Conservation (phyloP, 1,140 invertebrate genomes). For the Scylla paramamosain region DNA sequence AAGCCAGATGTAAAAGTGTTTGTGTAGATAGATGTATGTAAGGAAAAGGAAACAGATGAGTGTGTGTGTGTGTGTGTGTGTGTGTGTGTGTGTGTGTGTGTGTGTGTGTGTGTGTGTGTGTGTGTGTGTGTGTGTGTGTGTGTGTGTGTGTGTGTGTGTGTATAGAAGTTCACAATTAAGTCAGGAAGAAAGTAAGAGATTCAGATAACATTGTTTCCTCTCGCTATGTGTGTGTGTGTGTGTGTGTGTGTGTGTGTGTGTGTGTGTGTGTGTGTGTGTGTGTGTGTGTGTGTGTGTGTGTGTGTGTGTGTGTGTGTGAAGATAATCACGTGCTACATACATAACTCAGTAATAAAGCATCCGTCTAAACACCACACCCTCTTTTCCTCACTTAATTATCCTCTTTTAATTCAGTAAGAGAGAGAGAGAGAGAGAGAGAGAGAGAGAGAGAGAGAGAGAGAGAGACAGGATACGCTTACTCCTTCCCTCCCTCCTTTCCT, state of each 20-base stretch:
- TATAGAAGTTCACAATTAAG: too few species aligned
- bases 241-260: background rate
- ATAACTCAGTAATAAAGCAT: background rate
- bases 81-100: conserved; percentile 21
- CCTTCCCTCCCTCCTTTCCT: background rate
- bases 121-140: background rate
- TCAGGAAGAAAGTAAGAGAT: too few species aligned
- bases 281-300: conserved; percentile 26
- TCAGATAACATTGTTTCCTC: too few species aligned
- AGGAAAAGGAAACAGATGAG: background rate
- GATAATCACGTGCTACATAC: background rate
- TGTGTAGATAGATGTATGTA: background rate
- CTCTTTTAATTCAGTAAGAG: too few species aligned
- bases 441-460: too few species aligned
- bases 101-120: background rate
- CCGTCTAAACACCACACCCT: background rate
- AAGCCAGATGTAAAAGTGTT: background rate
- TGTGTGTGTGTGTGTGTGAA: background rate
- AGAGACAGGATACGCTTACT: background rate
- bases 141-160: background rate
- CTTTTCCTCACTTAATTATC: too few species aligned
- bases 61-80: conserved; percentile 3
- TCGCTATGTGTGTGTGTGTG: background rate
- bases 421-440: too few species aligned
- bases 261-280: conserved; percentile 16